Base-by-base conservation (phyloP, 2,113 vertebrate genomes). In the Corythornis cristatus region DNA sequence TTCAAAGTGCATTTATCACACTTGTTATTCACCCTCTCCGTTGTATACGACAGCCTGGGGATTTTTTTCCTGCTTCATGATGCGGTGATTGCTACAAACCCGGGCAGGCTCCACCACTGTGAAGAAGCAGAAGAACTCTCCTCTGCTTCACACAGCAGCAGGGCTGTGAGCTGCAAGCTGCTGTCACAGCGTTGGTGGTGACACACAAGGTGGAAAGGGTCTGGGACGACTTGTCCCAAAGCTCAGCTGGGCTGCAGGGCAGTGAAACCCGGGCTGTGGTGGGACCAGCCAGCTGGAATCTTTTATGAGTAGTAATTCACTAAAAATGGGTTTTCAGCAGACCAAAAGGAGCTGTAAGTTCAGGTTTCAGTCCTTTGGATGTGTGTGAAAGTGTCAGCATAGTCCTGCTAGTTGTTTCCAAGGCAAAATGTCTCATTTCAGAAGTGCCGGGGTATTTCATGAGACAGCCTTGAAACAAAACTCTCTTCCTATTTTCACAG, bases 391-490 rank as follows among this genome's bases (percentile, higher is more conserved):
- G 64, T 83, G 85, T 93, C 84, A 91, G 84, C 54, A 26, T 7
- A 37, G 89, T 26, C 82, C 67, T 91, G 89, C 54, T 85, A 15
- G 89, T 83, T 89, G 79, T 91, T 95, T 95, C 60, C 75, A 35
- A 91, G 51, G 89, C 57, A 89, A 85, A 93, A 93, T 5, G 20
- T 80, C 65, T 91, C 4, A 66, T 95, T 95, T 93, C 87, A 93
- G 91, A 87, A 88, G 71, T 76, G 91, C 71, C 9, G 3, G 89
- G 73, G 75, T 70, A 91, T 89, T 94, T 96, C 28, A 87, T 87
- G 65, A 93, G 93, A 91, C 82, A 95, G 67, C 74, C 87, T 79
- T 93, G 87, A 87, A 95, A 95, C 37, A 79, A 85, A 95, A 83
- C 42, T 53, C 40, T 68, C 68, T 67, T 66, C 85, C 78, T 85